These are phyloP conservation scores for Clamator glandarius DNA, from an alignment of 2,797 vertebrate species.

Conservation along the genomic window DNA sequence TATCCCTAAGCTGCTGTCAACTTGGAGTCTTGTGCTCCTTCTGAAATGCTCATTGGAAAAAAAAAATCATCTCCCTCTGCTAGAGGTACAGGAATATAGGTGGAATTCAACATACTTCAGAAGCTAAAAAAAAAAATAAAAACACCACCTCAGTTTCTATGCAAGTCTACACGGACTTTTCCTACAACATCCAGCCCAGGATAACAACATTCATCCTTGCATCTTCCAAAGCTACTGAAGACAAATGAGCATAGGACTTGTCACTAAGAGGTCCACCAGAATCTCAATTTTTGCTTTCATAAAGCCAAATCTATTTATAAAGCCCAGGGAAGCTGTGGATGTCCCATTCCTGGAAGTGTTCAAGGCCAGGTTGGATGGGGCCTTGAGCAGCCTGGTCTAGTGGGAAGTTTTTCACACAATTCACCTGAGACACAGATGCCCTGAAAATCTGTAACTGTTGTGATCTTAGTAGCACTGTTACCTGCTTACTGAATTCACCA, in stretches of 20 bases:
- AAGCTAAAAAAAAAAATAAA: background rate
- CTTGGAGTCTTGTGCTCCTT: background rate
- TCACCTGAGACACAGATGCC: background rate
- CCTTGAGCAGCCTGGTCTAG: no score
- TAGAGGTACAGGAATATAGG: background rate
- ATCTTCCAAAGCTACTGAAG: slow-evolving; percentile 4
- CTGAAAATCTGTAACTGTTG: background rate
- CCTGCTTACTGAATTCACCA: slow-evolving; percentile 87
- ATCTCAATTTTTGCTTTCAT: background rate
- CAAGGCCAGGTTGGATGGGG: no score
- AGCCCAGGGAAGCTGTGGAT: no score
- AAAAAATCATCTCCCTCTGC: background rate
- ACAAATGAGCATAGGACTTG: background rate
- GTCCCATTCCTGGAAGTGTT: no score
- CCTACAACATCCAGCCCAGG: background rate
- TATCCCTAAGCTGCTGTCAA: background rate
- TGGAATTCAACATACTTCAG: background rate
- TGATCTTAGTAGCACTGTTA: slow-evolving; percentile 54
- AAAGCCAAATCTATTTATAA: background rate
- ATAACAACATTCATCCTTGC: background rate
- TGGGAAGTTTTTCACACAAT: background rate
- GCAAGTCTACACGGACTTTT: background rate
- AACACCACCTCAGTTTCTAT: background rate
- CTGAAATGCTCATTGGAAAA: background rate
- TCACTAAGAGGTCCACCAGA: background rate